These are phyloP conservation scores for Peromyscus attwateri DNA, from an alignment of 2,797 vertebrate genomes.

Conservation along the genomic window DNA sequence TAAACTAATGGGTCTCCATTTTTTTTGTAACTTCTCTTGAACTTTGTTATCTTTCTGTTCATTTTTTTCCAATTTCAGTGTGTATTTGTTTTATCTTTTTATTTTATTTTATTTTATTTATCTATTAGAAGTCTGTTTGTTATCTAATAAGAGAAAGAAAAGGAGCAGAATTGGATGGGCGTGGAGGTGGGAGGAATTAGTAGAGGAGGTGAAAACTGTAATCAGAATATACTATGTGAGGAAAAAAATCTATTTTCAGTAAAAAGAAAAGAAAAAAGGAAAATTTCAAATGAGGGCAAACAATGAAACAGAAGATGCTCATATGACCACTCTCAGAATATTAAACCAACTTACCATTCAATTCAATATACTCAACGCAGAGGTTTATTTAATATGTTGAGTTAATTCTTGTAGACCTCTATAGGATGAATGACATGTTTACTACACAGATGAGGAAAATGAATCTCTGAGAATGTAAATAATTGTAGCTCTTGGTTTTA, in stretches of 20 bases:
- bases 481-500: not conserved
- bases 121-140: not conserved
- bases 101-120: not conserved
- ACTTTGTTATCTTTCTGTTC: not conserved
- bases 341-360: not conserved
- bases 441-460: not conserved
- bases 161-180: not conserved
- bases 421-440: not conserved
- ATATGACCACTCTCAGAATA: not conserved
- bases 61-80: not conserved
- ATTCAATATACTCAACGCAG: not conserved
- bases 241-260: not conserved
- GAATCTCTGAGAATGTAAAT: conserved; percentile 30
- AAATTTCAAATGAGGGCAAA: conserved; percentile 32
- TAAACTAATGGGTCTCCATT: not conserved
- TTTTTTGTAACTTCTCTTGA: not conserved
- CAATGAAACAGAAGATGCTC: not conserved
- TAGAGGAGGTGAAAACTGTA: too few relatives aligned
- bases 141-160: not conserved
- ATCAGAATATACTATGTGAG: not conserved
- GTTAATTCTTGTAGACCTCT: not conserved
- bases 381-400: not conserved
- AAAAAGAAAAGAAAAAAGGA: not conserved
- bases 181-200: not conserved
- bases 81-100: not conserved